Conservation (phyloP, 2,888 invertebrate genomes). For the Chromoteleia sp. region DNA sequence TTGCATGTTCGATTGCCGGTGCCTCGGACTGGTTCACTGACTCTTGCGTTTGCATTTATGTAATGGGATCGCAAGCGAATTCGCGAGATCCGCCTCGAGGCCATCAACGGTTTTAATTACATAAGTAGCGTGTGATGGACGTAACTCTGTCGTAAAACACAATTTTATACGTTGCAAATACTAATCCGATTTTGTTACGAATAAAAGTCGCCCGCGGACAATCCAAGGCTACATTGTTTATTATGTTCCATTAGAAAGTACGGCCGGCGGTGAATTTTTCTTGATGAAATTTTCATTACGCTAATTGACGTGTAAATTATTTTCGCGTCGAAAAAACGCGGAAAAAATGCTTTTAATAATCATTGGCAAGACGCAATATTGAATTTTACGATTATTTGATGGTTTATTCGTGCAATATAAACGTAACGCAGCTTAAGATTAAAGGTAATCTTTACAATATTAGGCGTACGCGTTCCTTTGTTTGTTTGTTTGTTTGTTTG, state of each 20-base stretch:
- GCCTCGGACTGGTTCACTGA: slow-evolving; percentile 67
- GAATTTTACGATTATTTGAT: too few relatives aligned
- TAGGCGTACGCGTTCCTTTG: too few relatives aligned
- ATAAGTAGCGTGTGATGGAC: slow-evolving; percentile 53
- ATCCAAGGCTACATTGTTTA: slow-evolving; percentile 40
- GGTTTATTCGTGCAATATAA: too few relatives aligned
- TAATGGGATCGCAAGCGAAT: slow-evolving; percentile 65
- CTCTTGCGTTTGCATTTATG: slow-evolving; percentile 70
- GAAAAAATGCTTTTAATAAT: neutral
- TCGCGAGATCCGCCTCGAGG: slow-evolving; percentile 68
- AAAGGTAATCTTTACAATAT: too few relatives aligned
- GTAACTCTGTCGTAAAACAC: slow-evolving; percentile 52
- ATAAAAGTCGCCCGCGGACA: slow-evolving; percentile 54
- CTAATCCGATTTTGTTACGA: slow-evolving; percentile 54
- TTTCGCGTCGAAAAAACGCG: neutral
- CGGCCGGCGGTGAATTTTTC: slow-evolving; percentile 6
- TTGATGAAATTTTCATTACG: slow-evolving; percentile 34
- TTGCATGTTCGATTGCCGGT: slow-evolving; percentile 61
- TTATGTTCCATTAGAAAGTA: slow-evolving; percentile 52
- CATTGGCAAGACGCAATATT: too few relatives aligned
- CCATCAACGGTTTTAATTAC: slow-evolving; percentile 64
- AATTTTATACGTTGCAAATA: slow-evolving; percentile 43
- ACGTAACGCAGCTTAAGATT: too few relatives aligned
- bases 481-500: too few relatives aligned
- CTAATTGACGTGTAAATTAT: slow-evolving; percentile 34